phyloP scores from a whole-genome alignment of 2,888 invertebrate species.

The Caenorhabditis becei region DNA sequence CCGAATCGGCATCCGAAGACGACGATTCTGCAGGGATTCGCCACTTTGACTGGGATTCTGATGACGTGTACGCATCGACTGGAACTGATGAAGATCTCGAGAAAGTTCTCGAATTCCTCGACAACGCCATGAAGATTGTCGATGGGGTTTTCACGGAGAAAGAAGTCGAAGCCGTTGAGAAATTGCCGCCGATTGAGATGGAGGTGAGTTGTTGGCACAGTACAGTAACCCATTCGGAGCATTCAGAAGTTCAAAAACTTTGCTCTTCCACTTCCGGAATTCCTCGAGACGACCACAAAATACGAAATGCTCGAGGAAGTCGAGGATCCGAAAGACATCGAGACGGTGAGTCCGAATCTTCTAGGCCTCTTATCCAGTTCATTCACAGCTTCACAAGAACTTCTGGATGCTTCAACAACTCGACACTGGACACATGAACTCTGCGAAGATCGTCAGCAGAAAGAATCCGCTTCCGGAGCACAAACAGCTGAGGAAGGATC shows the following conservation, averaged over 20 bases:
- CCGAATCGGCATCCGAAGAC: slow-evolving; percentile 19
- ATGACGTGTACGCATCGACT: slow-evolving; percentile 27
- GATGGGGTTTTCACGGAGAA: slow-evolving; percentile 4
- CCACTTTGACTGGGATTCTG: slow-evolving; percentile 33
- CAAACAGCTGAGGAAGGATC: slow-evolving; percentile 13
- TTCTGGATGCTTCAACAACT: slow-evolving; percentile 42
- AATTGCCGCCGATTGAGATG: not conserved
- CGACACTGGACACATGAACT: slow-evolving; percentile 19
- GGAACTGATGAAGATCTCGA: slow-evolving; percentile 31
- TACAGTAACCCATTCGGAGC: not conserved
- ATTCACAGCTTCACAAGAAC: slow-evolving; percentile 13
- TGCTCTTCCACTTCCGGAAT: not conserved
- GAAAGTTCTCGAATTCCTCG: slow-evolving; percentile 8
- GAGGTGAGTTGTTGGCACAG: not conserved
- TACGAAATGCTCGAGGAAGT: slow-evolving; percentile 33
- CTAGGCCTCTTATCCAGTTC: not conserved
- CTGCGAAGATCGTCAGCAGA: slow-evolving; percentile 32
- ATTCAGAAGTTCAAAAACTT: slow-evolving; percentile 27
- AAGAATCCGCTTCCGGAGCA: slow-evolving; percentile 31
- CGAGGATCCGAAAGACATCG: not conserved
- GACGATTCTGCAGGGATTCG: not conserved
- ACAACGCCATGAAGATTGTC: slow-evolving; percentile 5
- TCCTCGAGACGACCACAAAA: not conserved
- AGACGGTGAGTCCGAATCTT: not conserved
- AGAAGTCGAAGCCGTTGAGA: not conserved